These are phyloP conservation scores for Hypselothyrea guttata DNA, from an alignment of 2,888 invertebrate species.

Conservation along the genomic window DNA sequence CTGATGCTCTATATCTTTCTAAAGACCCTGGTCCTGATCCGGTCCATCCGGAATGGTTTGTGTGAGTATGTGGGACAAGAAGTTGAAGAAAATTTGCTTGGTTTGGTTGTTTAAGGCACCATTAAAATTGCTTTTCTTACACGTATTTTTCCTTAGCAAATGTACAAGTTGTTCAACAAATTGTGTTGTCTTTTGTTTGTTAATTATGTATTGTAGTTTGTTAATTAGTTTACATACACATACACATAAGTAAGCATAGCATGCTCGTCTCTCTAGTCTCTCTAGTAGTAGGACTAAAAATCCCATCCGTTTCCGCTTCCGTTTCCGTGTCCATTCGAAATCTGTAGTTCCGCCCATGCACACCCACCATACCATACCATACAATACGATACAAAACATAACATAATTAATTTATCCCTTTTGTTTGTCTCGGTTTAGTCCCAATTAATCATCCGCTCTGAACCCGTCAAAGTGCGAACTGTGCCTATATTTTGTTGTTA, in stretches of 20 bases:
- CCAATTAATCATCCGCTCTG: slow-evolving; percentile 61
- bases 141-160: slow-evolving; percentile 81
- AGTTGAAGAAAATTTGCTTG: slow-evolving; percentile 73
- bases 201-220: slow-evolving; percentile 53
- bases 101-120: slow-evolving; percentile 82
- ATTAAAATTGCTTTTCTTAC: slow-evolving; percentile 83
- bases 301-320: no score
- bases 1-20: slow-evolving; percentile 2
- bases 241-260: slow-evolving; percentile 48
- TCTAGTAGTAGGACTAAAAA: slow-evolving; percentile 1
- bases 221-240: slow-evolving; percentile 38
- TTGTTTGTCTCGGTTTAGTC: slow-evolving; percentile 42
- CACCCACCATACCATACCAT: neutral
- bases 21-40: no score
- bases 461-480: slow-evolving; percentile 47
- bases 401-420: slow-evolving; percentile 64
- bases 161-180: slow-evolving; percentile 76
- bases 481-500: slow-evolving; percentile 12
- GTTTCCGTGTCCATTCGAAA: slow-evolving; percentile 10
- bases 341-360: neutral
- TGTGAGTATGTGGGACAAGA: slow-evolving; percentile 64
- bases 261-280: no score
- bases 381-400: no score
- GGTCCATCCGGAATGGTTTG: slow-evolving; percentile 20
- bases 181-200: slow-evolving; percentile 14